A percentile compares a stretch with the other conserved stretches of the same genome.
These are phyloP conservation scores for Cromileptes altivelis DNA, from an alignment of 2,113 vertebrate species.

Conservation along the genomic window DNA sequence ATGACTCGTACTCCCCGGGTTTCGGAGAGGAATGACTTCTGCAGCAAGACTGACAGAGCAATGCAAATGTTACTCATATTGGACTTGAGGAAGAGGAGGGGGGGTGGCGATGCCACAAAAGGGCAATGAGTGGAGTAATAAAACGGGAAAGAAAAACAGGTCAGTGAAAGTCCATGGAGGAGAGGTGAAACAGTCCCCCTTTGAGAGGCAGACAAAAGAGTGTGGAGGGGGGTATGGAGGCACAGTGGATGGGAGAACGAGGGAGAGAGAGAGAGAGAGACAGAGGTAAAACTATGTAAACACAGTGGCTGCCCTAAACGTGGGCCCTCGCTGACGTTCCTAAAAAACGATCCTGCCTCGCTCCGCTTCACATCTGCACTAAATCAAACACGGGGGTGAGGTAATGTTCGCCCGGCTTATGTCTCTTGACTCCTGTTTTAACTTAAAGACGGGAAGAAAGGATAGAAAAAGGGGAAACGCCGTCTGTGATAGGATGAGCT, in stretches of 20 bases:
- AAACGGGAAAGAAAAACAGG: conserved; percentile 83
- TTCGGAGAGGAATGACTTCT: conserved; percentile 71
- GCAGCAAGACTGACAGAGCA: conserved; percentile 69
- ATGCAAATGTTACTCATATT: conserved; percentile 79
- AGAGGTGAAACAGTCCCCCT: conserved; percentile 82
- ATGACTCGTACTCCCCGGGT: conserved; percentile 76
- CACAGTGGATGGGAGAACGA: conserved; percentile 62
- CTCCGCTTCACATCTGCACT: conserved; percentile 90
- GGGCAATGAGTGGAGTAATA: conserved; percentile 81
- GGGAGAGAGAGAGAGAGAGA: conserved; percentile 63
- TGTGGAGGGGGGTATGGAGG: conserved; percentile 49
- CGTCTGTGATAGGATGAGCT: conserved; percentile 63
- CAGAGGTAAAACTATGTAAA: conserved; percentile 86
- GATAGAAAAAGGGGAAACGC: conserved; percentile 68
- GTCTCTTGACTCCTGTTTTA: conserved; percentile 91
- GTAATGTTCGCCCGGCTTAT: conserved; percentile 85
- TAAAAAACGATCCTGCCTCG: conserved; percentile 81
- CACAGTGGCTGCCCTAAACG: conserved; percentile 87
- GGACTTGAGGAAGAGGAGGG: conserved; percentile 18
- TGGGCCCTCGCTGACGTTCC: conserved; percentile 80
- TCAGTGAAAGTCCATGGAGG: conserved; percentile 83
- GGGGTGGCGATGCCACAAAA: conserved; percentile 74
- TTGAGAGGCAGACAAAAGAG: conserved; percentile 77
- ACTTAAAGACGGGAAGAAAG: conserved; percentile 75
- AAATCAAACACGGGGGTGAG: conserved; percentile 90